Base-by-base conservation (phyloP, 2,797 vertebrate species). In the Carapus acus region DNA sequence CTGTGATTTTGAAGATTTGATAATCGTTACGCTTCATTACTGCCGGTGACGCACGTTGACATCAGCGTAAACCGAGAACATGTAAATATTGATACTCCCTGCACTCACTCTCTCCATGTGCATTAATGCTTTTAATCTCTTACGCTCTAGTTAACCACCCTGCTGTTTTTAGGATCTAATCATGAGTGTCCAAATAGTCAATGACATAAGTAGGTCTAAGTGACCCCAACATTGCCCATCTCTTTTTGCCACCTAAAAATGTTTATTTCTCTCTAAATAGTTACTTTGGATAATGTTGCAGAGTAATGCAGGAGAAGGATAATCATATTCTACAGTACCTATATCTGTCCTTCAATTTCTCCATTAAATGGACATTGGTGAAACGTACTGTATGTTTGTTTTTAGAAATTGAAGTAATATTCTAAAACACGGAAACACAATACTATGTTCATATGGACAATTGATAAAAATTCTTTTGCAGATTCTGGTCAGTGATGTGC, bases 401-500 rank as follows among this genome's bases (percentile, higher is more conserved):
- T n/a, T n/a, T n/a, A n/a, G n/a, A n/a, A n/a, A n/a, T n/a, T n/a
- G n/a, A n/a, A n/a, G n/a, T n/a, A n/a, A n/a, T n/a, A n/a, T n/a
- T n/a, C n/a, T n/a, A n/a, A n/a, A n/a, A n/a, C n/a, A n/a, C n/a
- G n/a, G n/a, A n/a, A n/a, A n/a, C n/a, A n/a, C n/a, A n/a, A n/a
- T n/a, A n/a, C n/a, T n/a, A n/a, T n/a, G n/a, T n/a, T 15, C 20
- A 12, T 46, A 23, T 37, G 27, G 4, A 21, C 14, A 55, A 7
- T 7, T 39, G n/a, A 44, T 36, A 27, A 51, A 34, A 46, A 37
- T 43, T 9, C 14, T 34, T 15, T 22, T 31, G 9, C 20, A 51
- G 18, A 46, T 36, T 31, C 41, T 65, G 31, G 11, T 46, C 14
- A 21, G 1, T 14, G 29, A 51, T 52, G 49, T 50, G n/a, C 43